These are phyloP conservation scores for Sebastes taczanowskii DNA, from an alignment of 2,797 vertebrate species.

Conservation along the genomic window DNA sequence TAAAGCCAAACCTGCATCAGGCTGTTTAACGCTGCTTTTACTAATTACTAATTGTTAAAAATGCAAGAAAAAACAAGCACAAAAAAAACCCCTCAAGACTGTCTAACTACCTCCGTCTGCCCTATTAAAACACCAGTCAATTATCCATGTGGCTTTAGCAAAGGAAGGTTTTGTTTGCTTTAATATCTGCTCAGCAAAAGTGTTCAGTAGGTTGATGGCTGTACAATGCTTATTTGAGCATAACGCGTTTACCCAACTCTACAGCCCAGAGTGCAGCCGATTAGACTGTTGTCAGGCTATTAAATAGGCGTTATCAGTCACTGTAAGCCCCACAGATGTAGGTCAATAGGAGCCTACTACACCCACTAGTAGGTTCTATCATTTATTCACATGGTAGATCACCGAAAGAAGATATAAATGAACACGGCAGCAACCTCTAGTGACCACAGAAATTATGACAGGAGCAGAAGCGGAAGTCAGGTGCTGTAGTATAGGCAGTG, in stretches of 20 bases:
- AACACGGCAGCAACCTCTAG: too few species aligned
- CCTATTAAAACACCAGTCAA: slow-evolving; percentile 2
- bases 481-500: too few species aligned
- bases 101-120: not conserved
- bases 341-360: too few species aligned
- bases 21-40: not conserved
- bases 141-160: not conserved
- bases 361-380: too few species aligned
- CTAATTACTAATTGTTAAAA: not conserved
- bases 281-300: too few species aligned
- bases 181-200: not conserved
- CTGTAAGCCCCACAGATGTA: too few species aligned
- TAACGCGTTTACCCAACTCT: not conserved
- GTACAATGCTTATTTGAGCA: slow-evolving; percentile 3
- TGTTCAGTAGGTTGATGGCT: slow-evolving; percentile 2
- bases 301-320: too few species aligned
- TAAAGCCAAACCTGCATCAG: not conserved
- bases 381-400: too few species aligned
- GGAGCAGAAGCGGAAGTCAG: too few species aligned
- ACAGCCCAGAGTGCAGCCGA: not conserved
- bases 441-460: too few species aligned
- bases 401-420: too few species aligned
- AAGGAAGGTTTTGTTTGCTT: slow-evolving; percentile 12
- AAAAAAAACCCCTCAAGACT: not conserved
- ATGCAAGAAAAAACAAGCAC: not conserved